A percentile compares a stretch with the other conserved stretches of the same genome.
phyloP scores from a whole-genome alignment of 2,888 invertebrate species.

The Ormia ochracea region DNA sequence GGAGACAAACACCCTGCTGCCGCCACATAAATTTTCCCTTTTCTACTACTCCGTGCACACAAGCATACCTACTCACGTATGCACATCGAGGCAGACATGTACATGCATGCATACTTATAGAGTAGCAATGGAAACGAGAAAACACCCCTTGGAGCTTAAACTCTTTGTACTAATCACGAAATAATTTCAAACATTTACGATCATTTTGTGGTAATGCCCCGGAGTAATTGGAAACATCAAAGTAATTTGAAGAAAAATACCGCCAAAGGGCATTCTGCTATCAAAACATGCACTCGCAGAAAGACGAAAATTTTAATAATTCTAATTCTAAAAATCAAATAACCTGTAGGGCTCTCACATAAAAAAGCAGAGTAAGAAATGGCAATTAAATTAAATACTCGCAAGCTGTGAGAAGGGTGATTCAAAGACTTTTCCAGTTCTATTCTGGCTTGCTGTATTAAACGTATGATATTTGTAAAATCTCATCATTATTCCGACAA shows the following conservation, averaged over 20 bases:
- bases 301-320: slow-evolving; percentile 38
- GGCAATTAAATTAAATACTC: slow-evolving; percentile 48
- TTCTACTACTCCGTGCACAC: no score
- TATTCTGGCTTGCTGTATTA: background rate
- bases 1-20: slow-evolving; percentile 54
- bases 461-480: background rate
- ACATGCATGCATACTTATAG: slow-evolving; percentile 1
- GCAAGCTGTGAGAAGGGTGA: slow-evolving; percentile 16
- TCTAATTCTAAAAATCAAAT: slow-evolving; percentile 59
- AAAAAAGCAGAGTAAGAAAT: slow-evolving; percentile 21
- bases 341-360: slow-evolving; percentile 53
- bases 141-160: slow-evolving; percentile 60
- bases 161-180: slow-evolving; percentile 64
- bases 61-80: no score
- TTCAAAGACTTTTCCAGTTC: background rate
- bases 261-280: slow-evolving; percentile 48
- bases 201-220: slow-evolving; percentile 63
- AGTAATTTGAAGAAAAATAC: slow-evolving; percentile 60
- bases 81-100: no score
- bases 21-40: slow-evolving; percentile 37
- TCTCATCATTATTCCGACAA: background rate
- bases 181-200: slow-evolving; percentile 66
- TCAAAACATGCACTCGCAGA: slow-evolving; percentile 20
- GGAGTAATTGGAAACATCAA: slow-evolving; percentile 62
- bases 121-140: background rate